Percentiles rank a stretch among this genome's conserved stretches.
Evolutionary conservation across 2,797 vertebrate genomes (phyloP).

Genomic region (Jordanella pulchra): DNA sequence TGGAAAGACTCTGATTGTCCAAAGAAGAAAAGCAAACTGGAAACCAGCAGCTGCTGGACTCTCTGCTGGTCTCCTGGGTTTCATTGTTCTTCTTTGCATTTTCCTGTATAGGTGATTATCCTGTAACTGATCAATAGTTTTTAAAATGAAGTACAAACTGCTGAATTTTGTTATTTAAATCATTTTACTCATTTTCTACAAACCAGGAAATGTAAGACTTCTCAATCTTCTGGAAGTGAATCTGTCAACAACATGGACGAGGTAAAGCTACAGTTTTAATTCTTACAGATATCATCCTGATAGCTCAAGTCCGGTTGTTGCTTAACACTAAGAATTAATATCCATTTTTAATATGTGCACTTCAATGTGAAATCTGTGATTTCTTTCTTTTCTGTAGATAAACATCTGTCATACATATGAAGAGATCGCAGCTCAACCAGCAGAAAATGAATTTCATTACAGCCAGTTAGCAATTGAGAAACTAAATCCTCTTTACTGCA

Average conservation of each 20-base stretch:
- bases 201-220: conserved; percentile 18
- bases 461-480: background rate
- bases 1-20: conserved; percentile 1
- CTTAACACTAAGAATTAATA: background rate
- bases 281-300: background rate
- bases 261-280: conserved; percentile 15
- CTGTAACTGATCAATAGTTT: background rate
- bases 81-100: rapidly evolving
- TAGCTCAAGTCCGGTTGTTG: background rate
- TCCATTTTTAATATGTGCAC: background rate
- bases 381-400: background rate
- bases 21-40: background rate
- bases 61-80: background rate
- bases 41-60: background rate
- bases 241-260: background rate
- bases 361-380: background rate
- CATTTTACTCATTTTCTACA: conserved; percentile 1
- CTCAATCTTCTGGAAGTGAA: background rate
- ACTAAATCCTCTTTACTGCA: background rate
- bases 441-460: background rate
- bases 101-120: conserved; percentile 12
- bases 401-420: background rate
- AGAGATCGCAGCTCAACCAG: background rate
- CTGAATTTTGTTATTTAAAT: background rate
- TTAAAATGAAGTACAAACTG: background rate